Evolutionary conservation across 2,888 invertebrate genomes (phyloP).

Genomic region (Microctonus hyperodae): DNA sequence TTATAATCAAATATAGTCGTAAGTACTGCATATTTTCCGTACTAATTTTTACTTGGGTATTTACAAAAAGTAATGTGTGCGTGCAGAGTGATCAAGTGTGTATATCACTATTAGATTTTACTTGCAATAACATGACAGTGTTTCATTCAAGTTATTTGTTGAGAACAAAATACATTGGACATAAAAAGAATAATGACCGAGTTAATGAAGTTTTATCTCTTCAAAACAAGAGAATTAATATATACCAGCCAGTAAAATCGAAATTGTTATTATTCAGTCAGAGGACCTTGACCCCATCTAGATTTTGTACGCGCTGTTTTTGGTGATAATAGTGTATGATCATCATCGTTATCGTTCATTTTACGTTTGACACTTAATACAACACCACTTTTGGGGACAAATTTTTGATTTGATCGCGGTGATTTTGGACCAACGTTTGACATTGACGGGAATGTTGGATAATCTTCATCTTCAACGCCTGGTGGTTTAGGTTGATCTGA

Average conservation of each 20-base stretch:
- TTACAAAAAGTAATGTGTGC: conserved; percentile 31
- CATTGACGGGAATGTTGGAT: conserved; percentile 46
- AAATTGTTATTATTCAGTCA: conserved; percentile 41
- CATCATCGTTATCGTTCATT: conserved; percentile 42
- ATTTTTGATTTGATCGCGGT: conserved; percentile 38
- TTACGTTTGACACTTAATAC: conserved; percentile 55
- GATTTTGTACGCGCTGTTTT: conserved; percentile 54
- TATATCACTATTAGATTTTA: not conserved
- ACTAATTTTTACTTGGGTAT: conserved; percentile 36
- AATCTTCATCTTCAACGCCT: conserved; percentile 56
- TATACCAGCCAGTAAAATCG: not conserved
- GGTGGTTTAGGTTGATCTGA: conserved; percentile 57
- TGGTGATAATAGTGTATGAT: conserved; percentile 24
- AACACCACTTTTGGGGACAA: conserved; percentile 53
- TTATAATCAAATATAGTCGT: conserved; percentile 26
- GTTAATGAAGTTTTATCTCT: not conserved
- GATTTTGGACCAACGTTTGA: conserved; percentile 30
- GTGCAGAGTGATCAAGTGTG: not conserved
- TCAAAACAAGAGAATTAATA: conserved; percentile 3
- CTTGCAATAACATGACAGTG: conserved; percentile 4
- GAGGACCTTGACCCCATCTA: conserved; percentile 58
- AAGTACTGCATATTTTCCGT: conserved; percentile 9
- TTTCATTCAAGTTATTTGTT: not conserved
- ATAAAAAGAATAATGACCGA: conserved; percentile 12
- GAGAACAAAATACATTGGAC: not conserved